Base-by-base conservation (phyloP, 2,113 vertebrate species). In the Hemichromis elongatus region DNA sequence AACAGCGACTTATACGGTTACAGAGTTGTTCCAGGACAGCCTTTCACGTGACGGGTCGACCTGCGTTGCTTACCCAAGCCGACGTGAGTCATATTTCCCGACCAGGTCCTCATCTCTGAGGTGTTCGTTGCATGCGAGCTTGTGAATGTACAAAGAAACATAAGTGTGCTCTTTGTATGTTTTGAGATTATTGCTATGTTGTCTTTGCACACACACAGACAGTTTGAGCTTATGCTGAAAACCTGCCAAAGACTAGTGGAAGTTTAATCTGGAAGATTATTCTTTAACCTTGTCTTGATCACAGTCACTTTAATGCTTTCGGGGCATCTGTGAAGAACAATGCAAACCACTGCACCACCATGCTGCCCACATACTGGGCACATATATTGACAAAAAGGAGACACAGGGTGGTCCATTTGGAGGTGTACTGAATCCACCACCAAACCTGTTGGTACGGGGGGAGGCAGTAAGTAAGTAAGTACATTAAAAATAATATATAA, bases 1-100 rank as follows among this genome's bases (percentile, higher is more conserved):
- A 97, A 97, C 96, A 91, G 79, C 95, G 89, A 94, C 95, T 96
- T 96, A 66, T 82, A 94, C 47, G 85, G 84, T 89, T 94, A 77
- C 95, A 83, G 92, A 97, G 96, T 96, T 96, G 93, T 94, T 96
- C 94, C 93, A 94, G 90, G 90, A 90, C 92, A 88, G 63, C 68
- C 57, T 57, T 87, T 92, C 92, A 93, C 80, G 81, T 91, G 89
- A 90, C 5, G 10, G n/a, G n/a, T 50, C 13, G 68, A 89, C 68
- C 90, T 56, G 75, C 56, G 14, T 33, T 47, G 80, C 84, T 83
- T 14, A 84, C 55, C 54, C 63, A 9, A 66, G 82, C 21, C 30
- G 33, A 79, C 24, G 78, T 92, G 93, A 96, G 79, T 94, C 94
- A 94, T 86, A 90, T 42, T 90, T 92, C 85, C 92, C 87, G 0